phyloP scores from a whole-genome alignment of 2,797 vertebrate genomes.

The Macrochelys suwanniensis region DNA sequence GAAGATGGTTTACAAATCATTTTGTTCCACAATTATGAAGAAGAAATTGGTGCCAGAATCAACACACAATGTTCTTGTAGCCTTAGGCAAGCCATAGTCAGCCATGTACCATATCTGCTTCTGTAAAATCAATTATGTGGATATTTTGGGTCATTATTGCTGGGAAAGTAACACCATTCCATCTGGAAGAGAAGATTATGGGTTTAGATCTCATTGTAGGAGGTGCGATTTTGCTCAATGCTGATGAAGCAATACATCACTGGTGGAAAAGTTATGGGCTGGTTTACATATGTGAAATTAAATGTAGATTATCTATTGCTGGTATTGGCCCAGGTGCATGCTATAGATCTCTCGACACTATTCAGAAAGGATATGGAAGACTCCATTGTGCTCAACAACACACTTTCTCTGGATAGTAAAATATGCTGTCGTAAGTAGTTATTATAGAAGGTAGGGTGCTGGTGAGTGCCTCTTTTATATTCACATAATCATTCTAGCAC shows the following conservation, averaged over 20 bases:
- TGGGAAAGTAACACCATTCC: conserved; percentile 13
- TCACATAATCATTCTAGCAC: conserved; percentile 54
- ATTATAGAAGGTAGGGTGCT: conserved; percentile 26
- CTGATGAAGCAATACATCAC: neutral
- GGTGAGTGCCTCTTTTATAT: conserved; percentile 61
- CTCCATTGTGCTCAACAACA: neutral
- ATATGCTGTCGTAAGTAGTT: neutral
- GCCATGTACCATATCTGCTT: neutral
- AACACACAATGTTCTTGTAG: neutral
- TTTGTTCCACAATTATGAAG: conserved; percentile 43
- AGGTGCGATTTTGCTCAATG: neutral
- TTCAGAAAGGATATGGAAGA: conserved; percentile 1
- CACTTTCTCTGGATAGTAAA: conserved; percentile 6
- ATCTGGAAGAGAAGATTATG: neutral
- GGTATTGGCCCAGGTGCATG: neutral
- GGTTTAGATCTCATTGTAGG: neutral
- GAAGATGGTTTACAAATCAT: neutral
- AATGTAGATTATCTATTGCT: conserved; percentile 6
- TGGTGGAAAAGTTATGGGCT: neutral
- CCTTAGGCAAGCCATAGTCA: conserved; percentile 9
- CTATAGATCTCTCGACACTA: conserved; percentile 1
- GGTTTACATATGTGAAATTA: conserved; percentile 18
- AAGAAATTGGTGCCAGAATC: neutral
- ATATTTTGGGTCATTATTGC: conserved; percentile 36
- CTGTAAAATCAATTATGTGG: conserved; percentile 20